Evolutionary conservation across 2,113 vertebrate species (phyloP).

Genomic region (Calidris pygmaea): DNA sequence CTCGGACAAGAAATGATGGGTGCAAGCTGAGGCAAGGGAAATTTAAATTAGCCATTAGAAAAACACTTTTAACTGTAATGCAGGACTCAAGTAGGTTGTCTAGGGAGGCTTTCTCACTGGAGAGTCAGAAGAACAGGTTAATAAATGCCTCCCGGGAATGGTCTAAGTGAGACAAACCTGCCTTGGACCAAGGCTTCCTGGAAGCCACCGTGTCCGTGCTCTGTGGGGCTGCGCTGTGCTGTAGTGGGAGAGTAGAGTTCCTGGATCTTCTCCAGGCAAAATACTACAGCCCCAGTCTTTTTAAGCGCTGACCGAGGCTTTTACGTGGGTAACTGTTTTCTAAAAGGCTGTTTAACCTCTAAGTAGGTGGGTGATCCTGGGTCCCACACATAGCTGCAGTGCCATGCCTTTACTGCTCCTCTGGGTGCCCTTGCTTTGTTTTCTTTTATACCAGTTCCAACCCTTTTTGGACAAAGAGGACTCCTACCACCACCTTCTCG

Average conservation of each 20-base stretch:
- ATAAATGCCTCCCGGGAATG: accelerated
- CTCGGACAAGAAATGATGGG: background rate
- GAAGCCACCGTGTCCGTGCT: background rate
- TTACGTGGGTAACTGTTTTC: background rate
- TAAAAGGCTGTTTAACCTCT: background rate
- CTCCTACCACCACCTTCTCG: background rate
- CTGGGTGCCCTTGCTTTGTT: background rate
- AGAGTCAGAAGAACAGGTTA: background rate
- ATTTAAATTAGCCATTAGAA: background rate
- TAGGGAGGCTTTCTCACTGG: background rate
- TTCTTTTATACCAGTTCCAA: background rate
- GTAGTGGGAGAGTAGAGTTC: background rate
- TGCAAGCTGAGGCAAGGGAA: background rate
- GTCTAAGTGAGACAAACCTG: background rate
- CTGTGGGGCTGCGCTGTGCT: accelerated
- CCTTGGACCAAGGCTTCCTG: background rate
- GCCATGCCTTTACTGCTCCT: background rate
- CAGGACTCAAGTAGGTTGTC: background rate
- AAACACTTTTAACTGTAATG: background rate
- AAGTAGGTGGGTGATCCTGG: background rate
- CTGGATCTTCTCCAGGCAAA: background rate
- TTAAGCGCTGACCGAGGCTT: background rate
- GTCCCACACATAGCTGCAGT: background rate
- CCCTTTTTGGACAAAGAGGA: background rate
- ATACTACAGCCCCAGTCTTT: background rate